phyloP scores from a whole-genome alignment of 2,113 vertebrate species.

The Clarias magur region DNA sequence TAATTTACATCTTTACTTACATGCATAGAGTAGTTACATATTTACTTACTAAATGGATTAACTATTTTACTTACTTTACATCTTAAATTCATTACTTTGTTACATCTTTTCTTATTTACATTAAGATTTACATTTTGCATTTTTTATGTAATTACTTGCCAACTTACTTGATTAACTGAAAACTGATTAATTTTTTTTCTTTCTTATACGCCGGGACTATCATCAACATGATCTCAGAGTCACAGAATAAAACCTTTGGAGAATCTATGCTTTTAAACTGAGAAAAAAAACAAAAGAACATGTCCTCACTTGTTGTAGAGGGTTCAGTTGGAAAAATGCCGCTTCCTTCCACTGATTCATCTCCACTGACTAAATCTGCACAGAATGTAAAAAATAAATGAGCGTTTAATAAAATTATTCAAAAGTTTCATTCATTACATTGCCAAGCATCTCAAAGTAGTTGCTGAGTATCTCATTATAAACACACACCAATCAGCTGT shows the following conservation, averaged over 20 bases:
- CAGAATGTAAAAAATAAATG: conserved; percentile 28
- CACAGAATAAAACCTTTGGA: neutral
- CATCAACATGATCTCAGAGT: neutral
- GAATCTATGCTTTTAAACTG: neutral
- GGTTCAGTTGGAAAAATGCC: conserved; percentile 39
- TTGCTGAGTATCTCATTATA: neutral
- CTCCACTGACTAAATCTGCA: conserved; percentile 71
- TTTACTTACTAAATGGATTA: too few species aligned
- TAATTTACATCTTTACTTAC: too few species aligned
- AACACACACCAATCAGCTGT: neutral
- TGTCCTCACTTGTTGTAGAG: conserved; percentile 61
- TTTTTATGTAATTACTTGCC: neutral
- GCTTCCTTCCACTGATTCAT: conserved; percentile 70
- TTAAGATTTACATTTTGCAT: too few species aligned
- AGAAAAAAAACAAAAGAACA: neutral
- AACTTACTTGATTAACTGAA: neutral
- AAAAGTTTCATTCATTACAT: neutral
- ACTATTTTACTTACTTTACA: neutral
- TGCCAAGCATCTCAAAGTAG: neutral
- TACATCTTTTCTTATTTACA: too few species aligned
- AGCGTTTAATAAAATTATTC: neutral
- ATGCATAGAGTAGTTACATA: too few species aligned
- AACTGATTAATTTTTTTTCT: neutral
- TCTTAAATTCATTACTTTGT: too few species aligned
- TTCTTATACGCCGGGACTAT: neutral